A percentile compares a stretch with the other conserved stretches of the same genome.
Evolutionary conservation across 2,797 vertebrate genomes (phyloP).

Genomic region (Chromis chromis): DNA sequence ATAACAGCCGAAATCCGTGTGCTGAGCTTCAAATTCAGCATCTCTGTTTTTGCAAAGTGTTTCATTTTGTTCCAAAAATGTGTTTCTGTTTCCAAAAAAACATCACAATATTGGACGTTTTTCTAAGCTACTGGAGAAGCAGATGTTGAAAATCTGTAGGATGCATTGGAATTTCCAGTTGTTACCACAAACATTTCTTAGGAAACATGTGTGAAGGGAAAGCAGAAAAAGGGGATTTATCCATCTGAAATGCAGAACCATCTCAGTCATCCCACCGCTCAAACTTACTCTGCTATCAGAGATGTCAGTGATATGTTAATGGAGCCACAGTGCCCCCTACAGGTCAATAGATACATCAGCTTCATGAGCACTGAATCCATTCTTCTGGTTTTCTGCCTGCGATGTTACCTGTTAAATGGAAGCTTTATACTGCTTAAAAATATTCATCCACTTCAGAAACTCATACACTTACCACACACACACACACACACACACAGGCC

Average conservation of each 20-base stretch:
- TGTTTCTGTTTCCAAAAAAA: constrained; percentile 38
- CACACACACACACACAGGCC: not conserved
- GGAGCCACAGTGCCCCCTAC: constrained; percentile 80
- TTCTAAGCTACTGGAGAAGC: constrained; percentile 19
- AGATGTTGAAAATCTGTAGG: constrained; percentile 33
- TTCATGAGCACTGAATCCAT: not conserved
- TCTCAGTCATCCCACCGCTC: constrained; percentile 54
- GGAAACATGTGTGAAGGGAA: constrained; percentile 61
- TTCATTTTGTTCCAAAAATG: constrained; percentile 31
- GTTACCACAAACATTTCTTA: constrained; percentile 53
- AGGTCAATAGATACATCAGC: constrained; percentile 17
- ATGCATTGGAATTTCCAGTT: constrained; percentile 61
- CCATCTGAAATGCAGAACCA: constrained; percentile 66
- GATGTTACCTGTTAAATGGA: constrained; percentile 26
- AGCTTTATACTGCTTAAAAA: constrained; percentile 17
- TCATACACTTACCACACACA: not conserved
- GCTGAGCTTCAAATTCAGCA: constrained; percentile 28
- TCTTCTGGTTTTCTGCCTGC: constrained; percentile 12
- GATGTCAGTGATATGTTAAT: constrained; percentile 14
- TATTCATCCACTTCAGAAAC: constrained; percentile 12
- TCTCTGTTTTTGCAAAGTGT: not conserved
- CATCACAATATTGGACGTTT: constrained; percentile 24
- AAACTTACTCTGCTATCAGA: constrained; percentile 42
- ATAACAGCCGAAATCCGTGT: constrained; percentile 38
- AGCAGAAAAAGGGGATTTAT: constrained; percentile 52